Conservation (phyloP, 2,888 invertebrate genomes). For the Cheilosia pagana region DNA sequence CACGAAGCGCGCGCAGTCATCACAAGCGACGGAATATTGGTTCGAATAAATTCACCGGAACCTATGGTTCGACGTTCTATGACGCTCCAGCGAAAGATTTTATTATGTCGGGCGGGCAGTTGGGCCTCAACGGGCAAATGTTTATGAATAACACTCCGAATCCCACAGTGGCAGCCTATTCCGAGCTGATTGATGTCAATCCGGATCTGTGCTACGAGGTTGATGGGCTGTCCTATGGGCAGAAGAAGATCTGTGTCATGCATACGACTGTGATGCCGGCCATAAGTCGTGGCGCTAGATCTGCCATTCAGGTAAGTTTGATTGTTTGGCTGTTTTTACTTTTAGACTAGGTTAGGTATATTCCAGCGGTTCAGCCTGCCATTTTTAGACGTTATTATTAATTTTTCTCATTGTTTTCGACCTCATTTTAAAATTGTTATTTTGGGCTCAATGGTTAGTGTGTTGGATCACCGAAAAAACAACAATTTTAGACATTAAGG, state of each 20-base stretch:
- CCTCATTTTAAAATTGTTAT: too few species aligned
- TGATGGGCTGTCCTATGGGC: slow-evolving; percentile 81
- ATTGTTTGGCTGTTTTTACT: too few species aligned
- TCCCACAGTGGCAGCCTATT: slow-evolving; percentile 79
- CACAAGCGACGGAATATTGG: slow-evolving; percentile 80
- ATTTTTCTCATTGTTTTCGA: too few species aligned
- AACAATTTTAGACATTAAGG: too few species aligned
- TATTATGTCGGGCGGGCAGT: slow-evolving; percentile 78
- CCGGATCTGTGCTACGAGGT: slow-evolving; percentile 82
- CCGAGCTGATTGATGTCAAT: slow-evolving; percentile 82
- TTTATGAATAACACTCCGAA: slow-evolving; percentile 76
- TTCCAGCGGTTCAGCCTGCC: too few species aligned
- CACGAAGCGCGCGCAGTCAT: slow-evolving; percentile 80
- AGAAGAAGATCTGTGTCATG: slow-evolving; percentile 82
- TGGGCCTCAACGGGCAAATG: slow-evolving; percentile 74
- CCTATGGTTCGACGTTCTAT: slow-evolving; percentile 77
- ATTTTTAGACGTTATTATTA: too few species aligned
- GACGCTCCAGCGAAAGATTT: slow-evolving; percentile 80
- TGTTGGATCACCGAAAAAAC: too few species aligned
- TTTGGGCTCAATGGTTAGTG: too few species aligned
- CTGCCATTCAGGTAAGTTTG: slow-evolving; percentile 82
- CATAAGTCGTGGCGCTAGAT: slow-evolving; percentile 83
- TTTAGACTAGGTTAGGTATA: too few species aligned
- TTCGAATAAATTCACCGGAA: slow-evolving; percentile 76
- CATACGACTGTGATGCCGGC: slow-evolving; percentile 83